These are phyloP conservation scores for Myopa tessellatipennis DNA, from an alignment of 2,888 invertebrate genomes.

Conservation along the genomic window DNA sequence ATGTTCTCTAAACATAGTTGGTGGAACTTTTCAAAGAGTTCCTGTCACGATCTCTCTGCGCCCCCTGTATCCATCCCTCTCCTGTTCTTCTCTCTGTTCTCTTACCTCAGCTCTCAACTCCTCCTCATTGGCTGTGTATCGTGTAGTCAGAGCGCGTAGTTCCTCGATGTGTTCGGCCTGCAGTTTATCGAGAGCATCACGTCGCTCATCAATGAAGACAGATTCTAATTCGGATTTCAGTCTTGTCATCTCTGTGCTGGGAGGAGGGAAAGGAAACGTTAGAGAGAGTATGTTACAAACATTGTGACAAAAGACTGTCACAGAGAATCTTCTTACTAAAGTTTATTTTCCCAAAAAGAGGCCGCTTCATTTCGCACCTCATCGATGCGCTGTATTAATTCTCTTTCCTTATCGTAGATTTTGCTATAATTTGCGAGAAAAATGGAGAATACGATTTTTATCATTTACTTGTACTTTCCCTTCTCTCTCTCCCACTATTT, in stretches of 20 bases:
- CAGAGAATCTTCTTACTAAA: constrained; percentile 62
- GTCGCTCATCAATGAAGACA: constrained; percentile 73
- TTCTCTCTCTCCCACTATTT: neutral
- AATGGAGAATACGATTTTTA: neutral
- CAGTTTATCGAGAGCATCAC: constrained; percentile 71
- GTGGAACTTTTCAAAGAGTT: too few species aligned
- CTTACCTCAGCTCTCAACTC: constrained; percentile 72
- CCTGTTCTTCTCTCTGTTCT: neutral
- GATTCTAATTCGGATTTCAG: constrained; percentile 74
- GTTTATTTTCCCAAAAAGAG: constrained; percentile 74
- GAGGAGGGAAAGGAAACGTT: too few species aligned
- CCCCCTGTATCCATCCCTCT: neutral
- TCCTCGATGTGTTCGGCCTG: constrained; percentile 73
- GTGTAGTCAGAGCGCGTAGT: constrained; percentile 69
- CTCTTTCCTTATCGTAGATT: constrained; percentile 68
- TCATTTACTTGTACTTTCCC: neutral
- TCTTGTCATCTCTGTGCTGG: constrained; percentile 73
- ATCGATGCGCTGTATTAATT: constrained; percentile 68
- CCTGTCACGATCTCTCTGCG: too few species aligned
- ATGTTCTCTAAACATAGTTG: too few species aligned
- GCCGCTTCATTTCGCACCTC: constrained; percentile 72
- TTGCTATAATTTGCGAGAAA: neutral
- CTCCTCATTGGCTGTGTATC: constrained; percentile 71
- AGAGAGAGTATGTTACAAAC: too few species aligned
- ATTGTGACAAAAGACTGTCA: too few species aligned